Conservation (phyloP, 2,113 vertebrate genomes). For the Callipepla californica region DNA sequence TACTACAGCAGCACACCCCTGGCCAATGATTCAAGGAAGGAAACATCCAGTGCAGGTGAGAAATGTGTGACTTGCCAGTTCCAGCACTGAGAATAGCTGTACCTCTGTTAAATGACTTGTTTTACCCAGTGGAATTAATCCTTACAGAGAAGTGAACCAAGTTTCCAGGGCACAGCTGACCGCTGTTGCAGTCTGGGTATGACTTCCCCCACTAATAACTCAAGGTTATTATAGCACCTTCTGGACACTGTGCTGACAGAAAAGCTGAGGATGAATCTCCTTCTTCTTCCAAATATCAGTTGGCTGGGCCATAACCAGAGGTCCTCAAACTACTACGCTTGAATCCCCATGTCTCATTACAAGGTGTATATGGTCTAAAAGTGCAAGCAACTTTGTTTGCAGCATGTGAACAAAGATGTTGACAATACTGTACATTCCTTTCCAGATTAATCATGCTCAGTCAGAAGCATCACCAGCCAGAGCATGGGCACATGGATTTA, state of each 20-base stretch:
- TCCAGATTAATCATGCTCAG: not conserved
- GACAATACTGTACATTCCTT: not conserved
- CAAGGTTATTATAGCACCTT: not conserved
- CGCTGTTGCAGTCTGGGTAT: not conserved
- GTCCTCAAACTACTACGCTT: not conserved
- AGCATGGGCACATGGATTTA: not conserved
- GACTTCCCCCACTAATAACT: not conserved
- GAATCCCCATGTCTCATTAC: not conserved
- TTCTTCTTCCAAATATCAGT: not conserved
- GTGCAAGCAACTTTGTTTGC: not conserved
- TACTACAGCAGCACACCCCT: not conserved
- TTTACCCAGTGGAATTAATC: not conserved
- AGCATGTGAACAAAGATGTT: not conserved
- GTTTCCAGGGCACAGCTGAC: not conserved
- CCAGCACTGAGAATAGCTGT: not conserved
- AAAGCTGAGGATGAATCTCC: not conserved
- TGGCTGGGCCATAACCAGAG: not conserved
- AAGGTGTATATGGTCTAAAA: not conserved
- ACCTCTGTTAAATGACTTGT: not conserved
- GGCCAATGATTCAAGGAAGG: not conserved
- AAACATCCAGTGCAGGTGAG: not conserved
- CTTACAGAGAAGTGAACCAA: not conserved
- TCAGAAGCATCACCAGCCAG: not conserved
- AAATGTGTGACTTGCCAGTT: not conserved
- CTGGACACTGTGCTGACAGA: not conserved